Evolutionary conservation across 2,888 invertebrate species (phyloP), one percentile per base, ranked within the genome.

Genomic region (Graphium colonna): DNA sequence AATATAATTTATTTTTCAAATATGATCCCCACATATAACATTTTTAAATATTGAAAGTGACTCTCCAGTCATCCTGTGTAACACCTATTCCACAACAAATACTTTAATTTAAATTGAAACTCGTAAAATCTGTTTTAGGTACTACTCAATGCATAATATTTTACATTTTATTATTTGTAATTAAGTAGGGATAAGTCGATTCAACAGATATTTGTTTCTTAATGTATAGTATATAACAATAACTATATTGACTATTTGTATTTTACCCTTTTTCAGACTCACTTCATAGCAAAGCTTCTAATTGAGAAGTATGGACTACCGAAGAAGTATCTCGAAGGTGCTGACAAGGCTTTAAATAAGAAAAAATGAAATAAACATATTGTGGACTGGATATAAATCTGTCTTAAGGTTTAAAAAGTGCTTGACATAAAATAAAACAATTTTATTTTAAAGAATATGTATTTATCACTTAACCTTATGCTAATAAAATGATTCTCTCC

Each of bases 241-340:
- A 4, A 15, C 12, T 15, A 31, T 28, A 13, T 31, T 1, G 4
- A 36, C 16, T 12, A 33, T 33, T n/a, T 33, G 7, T 17, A 60
- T 36, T n/a, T n/a, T 9, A 31, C 55, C 54, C 59, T 56, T 57
- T 82, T 82, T 57, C 86, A 90, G 90, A 89, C 87, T 41, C 72
- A 87, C 62, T 89, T 82, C 57, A 67, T 90, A 48, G 89, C 90
- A 1, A 88, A 87, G 60, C 72, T 86, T 55, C 75, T 94, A 82
- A 71, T 91, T 90, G 95, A 94, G 65, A 94, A 94, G 72, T 96
- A 95, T 75, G 92, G 93, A 56, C 91, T 96, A 49, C 94, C 95
- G 41, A 93, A 93, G 78, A 94, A 92, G 67, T 95, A 92, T 65
- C 91, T 96, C 51, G 92, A 92, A 65, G 95, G 96, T 26, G 87